These are phyloP conservation scores for Vanacampus margaritifer DNA, from an alignment of 2,113 vertebrate genomes.

Conservation along the genomic window DNA sequence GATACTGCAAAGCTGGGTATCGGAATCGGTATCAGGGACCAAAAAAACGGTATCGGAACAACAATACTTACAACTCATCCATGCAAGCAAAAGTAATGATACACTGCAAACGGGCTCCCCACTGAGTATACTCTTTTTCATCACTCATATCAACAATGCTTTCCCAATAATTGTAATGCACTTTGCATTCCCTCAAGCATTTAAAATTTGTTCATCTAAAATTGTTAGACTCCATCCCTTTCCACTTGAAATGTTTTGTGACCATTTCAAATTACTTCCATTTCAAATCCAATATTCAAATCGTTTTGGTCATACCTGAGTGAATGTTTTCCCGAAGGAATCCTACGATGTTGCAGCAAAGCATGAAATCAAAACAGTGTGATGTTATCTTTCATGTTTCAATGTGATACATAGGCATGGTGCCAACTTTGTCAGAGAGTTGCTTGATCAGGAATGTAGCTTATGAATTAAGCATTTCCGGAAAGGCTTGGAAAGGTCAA, in stretches of 20 bases:
- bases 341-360: neutral
- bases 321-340: neutral
- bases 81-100: neutral
- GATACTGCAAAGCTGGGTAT: no score
- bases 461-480: no score
- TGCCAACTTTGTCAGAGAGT: no score
- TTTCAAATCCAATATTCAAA: neutral
- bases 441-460: no score
- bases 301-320: slow-evolving; percentile 1
- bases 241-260: neutral
- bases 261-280: slow-evolving; percentile 10
- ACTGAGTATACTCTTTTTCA: neutral
- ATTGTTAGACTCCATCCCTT: neutral
- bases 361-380: neutral
- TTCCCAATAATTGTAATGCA: neutral
- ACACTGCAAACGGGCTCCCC: neutral
- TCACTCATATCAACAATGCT: neutral
- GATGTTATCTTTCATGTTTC: no score
- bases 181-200: slow-evolving; percentile 1
- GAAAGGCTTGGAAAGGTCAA: no score
- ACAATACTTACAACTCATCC: neutral
- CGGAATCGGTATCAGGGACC: no score
- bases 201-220: neutral
- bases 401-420: no score
- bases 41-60: no score